These are phyloP conservation scores for Eristalinus aeneus DNA, from an alignment of 2,888 invertebrate genomes.

Conservation along the genomic window DNA sequence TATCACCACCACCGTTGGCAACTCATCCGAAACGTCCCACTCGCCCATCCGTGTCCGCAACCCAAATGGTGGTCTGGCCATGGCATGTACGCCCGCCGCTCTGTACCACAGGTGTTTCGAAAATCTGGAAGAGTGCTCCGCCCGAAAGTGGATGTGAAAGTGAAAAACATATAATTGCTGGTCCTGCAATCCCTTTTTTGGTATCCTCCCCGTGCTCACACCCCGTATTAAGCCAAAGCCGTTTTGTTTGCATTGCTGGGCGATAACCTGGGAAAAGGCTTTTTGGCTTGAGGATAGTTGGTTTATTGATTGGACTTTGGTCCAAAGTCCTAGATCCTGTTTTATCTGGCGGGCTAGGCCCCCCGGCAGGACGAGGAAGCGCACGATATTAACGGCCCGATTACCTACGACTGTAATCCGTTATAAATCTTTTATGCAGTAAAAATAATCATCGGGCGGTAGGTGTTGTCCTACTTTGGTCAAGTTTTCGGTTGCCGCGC, in stretches of 20 bases:
- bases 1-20: constrained; percentile 40
- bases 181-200: constrained; percentile 54
- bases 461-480: constrained; percentile 24
- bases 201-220: constrained; percentile 30
- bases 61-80: constrained; percentile 2
- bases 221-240: not conserved
- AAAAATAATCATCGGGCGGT: constrained; percentile 51
- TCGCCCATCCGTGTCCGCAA: not conserved
- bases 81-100: constrained; percentile 4
- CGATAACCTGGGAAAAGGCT: constrained; percentile 31
- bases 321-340: constrained; percentile 11
- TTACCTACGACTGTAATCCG: constrained; percentile 54
- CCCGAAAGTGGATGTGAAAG: constrained; percentile 58
- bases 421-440: constrained; percentile 56
- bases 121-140: constrained; percentile 56
- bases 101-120: constrained; percentile 64
- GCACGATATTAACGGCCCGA: constrained; percentile 39
- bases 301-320: constrained; percentile 50
- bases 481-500: constrained; percentile 20
- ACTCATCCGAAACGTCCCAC: constrained; percentile 36
- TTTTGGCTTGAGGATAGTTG: constrained; percentile 17
- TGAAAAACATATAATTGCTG: constrained; percentile 65
- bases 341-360: constrained; percentile 34
- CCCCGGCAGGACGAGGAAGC: not conserved
- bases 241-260: constrained; percentile 30